These are phyloP conservation scores for Halocynthia aurantium DNA, from an alignment of 23 tunicate genomes.

Conservation along the genomic window DNA sequence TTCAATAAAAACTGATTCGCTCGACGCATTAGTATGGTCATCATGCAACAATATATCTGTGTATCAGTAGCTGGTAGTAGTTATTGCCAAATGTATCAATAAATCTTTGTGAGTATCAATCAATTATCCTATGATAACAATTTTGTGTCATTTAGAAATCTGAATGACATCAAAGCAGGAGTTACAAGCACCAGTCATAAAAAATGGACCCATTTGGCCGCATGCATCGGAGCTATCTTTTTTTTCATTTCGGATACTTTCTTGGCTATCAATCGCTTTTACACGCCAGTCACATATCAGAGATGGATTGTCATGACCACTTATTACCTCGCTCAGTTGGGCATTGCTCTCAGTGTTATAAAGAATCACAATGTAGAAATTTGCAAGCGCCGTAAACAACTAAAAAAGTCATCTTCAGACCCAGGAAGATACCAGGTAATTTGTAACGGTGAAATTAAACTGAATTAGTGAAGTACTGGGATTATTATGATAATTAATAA, in stretches of 20 bases:
- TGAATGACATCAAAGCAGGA: conserved; percentile 65
- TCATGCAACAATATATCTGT: no score
- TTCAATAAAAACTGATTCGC: no score
- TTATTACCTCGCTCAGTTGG: conserved; percentile 82
- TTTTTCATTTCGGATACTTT: conserved; percentile 75
- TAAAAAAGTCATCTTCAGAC: conserved; percentile 15
- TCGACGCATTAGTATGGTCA: no score
- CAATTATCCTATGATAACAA: no score
- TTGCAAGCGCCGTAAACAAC: conserved; percentile 25
- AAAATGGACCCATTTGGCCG: conserved; percentile 78
- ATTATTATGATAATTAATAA: no score
- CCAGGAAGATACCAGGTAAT: no score
- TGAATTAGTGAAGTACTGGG: no score
- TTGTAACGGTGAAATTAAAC: no score
- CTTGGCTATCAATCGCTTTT: conserved; percentile 81
- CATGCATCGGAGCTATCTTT: conserved; percentile 65
- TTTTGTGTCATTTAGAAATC: conserved; percentile 20
- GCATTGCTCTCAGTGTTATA: conserved; percentile 79
- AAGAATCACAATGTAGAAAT: conserved; percentile 57
- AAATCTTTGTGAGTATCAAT: no score
- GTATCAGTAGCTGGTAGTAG: no score
- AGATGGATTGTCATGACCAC: conserved; percentile 94
- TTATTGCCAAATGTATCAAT: no score
- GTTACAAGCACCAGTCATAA: conserved; percentile 78
- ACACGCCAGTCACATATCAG: conserved; percentile 71